Evolutionary conservation across 2,888 invertebrate genomes (phyloP), one percentile per base, ranked within the genome.

Genomic region (Charanyca ferruginea): DNA sequence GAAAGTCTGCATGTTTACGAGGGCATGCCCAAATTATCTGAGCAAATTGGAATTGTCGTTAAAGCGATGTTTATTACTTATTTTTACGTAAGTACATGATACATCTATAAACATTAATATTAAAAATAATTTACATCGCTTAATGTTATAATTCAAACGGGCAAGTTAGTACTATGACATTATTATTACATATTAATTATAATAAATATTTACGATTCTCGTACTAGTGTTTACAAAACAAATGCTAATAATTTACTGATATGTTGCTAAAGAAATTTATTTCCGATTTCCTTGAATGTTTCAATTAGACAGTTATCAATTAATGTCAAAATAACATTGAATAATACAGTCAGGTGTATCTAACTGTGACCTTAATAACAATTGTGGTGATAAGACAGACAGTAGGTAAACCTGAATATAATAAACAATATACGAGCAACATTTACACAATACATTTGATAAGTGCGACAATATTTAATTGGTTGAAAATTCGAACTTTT

Each of bases 211-310:
- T 93, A 92, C 85, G 85, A 89, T 90, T 85, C 85, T 80, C 85
- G 81, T 87, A 82, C 81, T 73, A 72, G 77, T 93, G 91, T 93
- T 93, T 93, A 92, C 90, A 92, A 89, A 93, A 93, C 91, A 92
- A 87, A 88, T 80, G 81, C 84, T 90, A 89, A 89, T 90, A 77
- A 90, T 89, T 83, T 79, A 80, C 86, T 85, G 88, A 89, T 89
- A 89, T 84, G 81, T 81, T 73, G 63, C 64, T 75, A 60, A 85
- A 80, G 78, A 81, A 85, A 87, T 85, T 85, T 82, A 87, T 85
- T 89, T 89, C 85, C 87, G 84, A 84, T 87, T 89, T 89, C 87
- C 88, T 83, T 73, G 70, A 73, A 60, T 68, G 67, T 80, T 83
- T 80, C 70, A 77, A 79, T 79, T 77, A 66, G 71, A 72, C 64